Evolutionary conservation across 2,113 vertebrate genomes (phyloP).

Genomic region (Gavialis gangeticus): DNA sequence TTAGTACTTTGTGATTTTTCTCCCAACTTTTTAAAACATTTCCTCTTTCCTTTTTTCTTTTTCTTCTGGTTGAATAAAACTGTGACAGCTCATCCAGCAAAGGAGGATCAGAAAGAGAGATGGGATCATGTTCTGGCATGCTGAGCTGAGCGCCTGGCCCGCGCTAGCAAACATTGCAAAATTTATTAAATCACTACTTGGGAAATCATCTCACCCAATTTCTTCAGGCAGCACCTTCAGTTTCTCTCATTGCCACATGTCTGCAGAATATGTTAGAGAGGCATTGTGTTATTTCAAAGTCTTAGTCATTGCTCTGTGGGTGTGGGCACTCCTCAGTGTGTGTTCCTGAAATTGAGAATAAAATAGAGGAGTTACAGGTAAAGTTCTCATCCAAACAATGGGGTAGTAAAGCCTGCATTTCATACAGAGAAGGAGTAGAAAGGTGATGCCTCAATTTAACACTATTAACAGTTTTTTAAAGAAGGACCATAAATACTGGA

Average conservation of each 20-base stretch:
- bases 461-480: not conserved
- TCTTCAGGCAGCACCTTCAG: conserved; percentile 70
- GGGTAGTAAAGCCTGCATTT: not conserved
- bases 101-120: conserved; percentile 26
- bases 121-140: conserved; percentile 68
- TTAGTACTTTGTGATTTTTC: not conserved
- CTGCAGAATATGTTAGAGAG: conserved; percentile 61
- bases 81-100: conserved; percentile 7
- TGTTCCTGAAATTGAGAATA: conserved; percentile 60
- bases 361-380: conserved; percentile 42
- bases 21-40: not conserved
- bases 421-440: conserved; percentile 18
- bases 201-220: conserved; percentile 75
- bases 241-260: conserved; percentile 67
- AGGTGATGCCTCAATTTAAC: conserved; percentile 2
- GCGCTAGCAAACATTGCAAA: conserved; percentile 34
- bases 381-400: conserved; percentile 12
- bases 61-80: not conserved
- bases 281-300: conserved; percentile 65
- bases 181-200: conserved; percentile 75
- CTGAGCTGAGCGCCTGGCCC: conserved; percentile 56
- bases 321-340: conserved; percentile 48
- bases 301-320: conserved; percentile 67
- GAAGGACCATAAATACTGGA: not conserved
- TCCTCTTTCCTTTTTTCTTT: not conserved